Evolutionary conservation across 1,140 invertebrate species (phyloP).

Genomic region (Diploscapter pachys): DNA sequence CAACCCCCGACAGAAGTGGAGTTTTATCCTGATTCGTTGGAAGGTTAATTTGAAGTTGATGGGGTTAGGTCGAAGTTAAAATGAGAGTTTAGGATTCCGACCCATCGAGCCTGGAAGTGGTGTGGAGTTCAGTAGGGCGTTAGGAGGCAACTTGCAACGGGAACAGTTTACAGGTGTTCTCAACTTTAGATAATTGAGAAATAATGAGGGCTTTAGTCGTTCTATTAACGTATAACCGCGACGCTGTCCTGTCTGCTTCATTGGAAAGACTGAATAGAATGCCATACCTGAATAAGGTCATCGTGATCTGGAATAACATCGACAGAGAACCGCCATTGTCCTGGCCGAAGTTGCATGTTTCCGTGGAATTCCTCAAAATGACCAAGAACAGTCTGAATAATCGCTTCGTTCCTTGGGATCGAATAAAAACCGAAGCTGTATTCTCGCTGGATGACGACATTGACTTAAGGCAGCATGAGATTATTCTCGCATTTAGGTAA

Average conservation of each 20-base stretch:
- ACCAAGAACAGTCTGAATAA: conserved; percentile 92
- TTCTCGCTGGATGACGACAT: conserved; percentile 96
- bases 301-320: conserved; percentile 92
- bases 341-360: conserved; percentile 67
- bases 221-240: conserved; percentile 91
- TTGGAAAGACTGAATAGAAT: conserved; percentile 81
- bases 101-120: conserved; percentile 91
- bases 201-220: conserved; percentile 67
- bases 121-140: conserved; percentile 88
- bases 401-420: conserved; percentile 88
- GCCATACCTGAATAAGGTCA: conserved; percentile 90
- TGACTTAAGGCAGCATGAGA: conserved; percentile 93
- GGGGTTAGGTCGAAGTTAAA: neutral
- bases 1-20: conserved; percentile 47
- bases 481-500: conserved; percentile 92
- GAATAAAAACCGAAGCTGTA: conserved; percentile 94
- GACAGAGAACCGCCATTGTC: conserved; percentile 76
- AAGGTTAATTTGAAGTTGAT: neutral
- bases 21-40: conserved; percentile 70
- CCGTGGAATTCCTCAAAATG: conserved; percentile 74
- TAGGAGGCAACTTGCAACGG: conserved; percentile 86
- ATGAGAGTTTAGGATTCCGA: conserved; percentile 73
- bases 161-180: conserved; percentile 82
- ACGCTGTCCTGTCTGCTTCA: conserved; percentile 83
- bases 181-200: no score